Conservation (phyloP, 2,113 vertebrate species). For the Nestor notabilis region DNA sequence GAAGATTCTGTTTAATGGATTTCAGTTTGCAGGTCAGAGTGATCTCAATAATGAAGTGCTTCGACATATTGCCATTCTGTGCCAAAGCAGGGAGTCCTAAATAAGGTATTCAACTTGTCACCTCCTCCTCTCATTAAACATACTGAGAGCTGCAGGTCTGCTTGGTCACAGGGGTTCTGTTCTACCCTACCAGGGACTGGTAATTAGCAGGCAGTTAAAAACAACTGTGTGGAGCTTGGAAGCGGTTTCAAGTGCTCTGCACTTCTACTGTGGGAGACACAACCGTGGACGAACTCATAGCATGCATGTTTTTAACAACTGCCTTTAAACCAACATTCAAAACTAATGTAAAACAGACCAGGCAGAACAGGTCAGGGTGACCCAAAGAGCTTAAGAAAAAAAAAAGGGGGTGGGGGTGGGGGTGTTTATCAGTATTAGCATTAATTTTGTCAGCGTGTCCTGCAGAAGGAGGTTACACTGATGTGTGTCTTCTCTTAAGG, state of each 20-base stretch:
- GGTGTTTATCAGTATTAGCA: conserved; percentile 35
- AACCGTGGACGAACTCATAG: conserved; percentile 59
- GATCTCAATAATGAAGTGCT: conserved; percentile 69
- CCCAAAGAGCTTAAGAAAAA: conserved; percentile 48
- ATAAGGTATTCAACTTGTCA: background rate
- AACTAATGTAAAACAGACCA: conserved; percentile 76
- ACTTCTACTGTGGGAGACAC: conserved; percentile 51
- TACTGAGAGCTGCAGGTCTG: background rate
- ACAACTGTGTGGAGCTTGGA: background rate
- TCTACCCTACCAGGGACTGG: background rate
- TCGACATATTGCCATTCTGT: conserved; percentile 10
- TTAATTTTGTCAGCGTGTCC: conserved; percentile 64
- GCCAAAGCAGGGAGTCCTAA: conserved; percentile 48
- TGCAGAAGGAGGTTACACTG: conserved; percentile 48
- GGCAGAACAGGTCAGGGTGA: conserved; percentile 77
- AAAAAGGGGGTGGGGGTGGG: background rate
- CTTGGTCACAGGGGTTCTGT: background rate
- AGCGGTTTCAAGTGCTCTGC: conserved; percentile 22
- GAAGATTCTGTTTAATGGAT: conserved; percentile 52
- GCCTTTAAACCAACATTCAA: conserved; percentile 72
- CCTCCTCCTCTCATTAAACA: background rate
- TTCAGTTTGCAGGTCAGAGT: conserved; percentile 63
- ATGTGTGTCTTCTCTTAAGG: conserved; percentile 26
- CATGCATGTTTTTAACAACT: conserved; percentile 70
- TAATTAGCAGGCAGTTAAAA: conserved; percentile 32